Conservation (phyloP, 2,797 vertebrate genomes). For the Falco biarmicus region DNA sequence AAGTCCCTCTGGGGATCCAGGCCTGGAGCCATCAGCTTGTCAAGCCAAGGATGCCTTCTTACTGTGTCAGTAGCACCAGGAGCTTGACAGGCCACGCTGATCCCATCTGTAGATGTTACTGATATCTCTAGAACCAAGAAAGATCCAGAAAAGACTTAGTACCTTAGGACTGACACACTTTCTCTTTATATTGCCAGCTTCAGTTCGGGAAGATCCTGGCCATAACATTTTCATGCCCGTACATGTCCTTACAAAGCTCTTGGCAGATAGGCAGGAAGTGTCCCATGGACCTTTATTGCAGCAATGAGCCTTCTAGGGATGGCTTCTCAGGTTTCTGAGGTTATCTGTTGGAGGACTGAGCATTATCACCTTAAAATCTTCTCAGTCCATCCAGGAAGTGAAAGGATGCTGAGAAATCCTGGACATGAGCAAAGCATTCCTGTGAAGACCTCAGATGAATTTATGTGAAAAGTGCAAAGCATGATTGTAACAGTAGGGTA, state of each 20-base stretch:
- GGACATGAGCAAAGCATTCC: background rate
- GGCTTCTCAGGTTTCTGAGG: background rate
- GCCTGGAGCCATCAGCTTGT: background rate
- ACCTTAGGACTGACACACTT: background rate
- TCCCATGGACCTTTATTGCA: background rate
- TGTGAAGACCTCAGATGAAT: background rate
- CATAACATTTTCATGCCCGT: background rate
- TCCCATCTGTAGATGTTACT: background rate
- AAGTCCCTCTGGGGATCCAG: background rate
- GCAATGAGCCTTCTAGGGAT: background rate
- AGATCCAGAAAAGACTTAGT: background rate
- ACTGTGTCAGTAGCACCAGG: background rate
- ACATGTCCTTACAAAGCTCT: background rate
- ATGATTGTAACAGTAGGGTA: background rate
- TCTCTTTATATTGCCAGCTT: background rate
- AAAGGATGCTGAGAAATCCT: background rate
- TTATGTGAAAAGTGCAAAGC: background rate
- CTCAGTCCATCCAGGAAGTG: background rate
- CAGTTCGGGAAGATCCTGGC: background rate
- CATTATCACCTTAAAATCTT: background rate
- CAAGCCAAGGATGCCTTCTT: background rate
- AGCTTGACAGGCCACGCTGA: rapidly evolving
- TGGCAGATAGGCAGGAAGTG: background rate
- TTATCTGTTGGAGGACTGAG: background rate
- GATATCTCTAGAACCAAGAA: background rate